A percentile compares a stretch with the other conserved stretches of the same genome.
These are phyloP conservation scores for Sebastes alutus DNA, from an alignment of 2,797 vertebrate species.

Conservation along the genomic window DNA sequence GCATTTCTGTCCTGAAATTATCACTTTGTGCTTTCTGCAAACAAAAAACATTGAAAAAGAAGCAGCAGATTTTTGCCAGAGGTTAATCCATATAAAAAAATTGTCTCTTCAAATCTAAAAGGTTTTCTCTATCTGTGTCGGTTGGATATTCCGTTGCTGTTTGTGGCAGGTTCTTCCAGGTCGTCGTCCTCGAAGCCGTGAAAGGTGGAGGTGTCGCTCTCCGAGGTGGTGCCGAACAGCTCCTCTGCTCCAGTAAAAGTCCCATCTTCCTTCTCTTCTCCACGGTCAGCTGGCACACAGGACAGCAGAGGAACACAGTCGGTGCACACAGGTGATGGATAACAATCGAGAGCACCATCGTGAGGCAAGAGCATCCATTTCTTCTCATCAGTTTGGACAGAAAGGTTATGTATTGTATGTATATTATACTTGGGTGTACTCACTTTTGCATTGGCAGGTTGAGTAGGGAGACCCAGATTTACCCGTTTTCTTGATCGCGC, in stretches of 20 bases:
- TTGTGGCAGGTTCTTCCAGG: constrained; percentile 90
- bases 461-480: constrained; percentile 88
- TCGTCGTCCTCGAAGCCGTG: constrained; percentile 98
- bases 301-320: constrained; percentile 56
- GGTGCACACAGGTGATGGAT: not conserved
- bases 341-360: not conserved
- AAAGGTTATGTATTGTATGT: not conserved
- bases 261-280: constrained; percentile 91
- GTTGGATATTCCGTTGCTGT: constrained; percentile 87
- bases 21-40: constrained; percentile 85
- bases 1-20: constrained; percentile 80
- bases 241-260: constrained; percentile 90
- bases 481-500: constrained; percentile 92
- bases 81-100: constrained; percentile 73
- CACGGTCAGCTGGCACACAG: constrained; percentile 89
- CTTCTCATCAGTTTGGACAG: not conserved
- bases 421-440: constrained; percentile 63
- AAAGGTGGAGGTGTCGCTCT: constrained; percentile 99
- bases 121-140: constrained; percentile 87
- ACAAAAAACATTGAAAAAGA: constrained; percentile 75
- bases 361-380: not conserved
- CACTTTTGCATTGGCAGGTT: constrained; percentile 93
- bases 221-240: constrained; percentile 97
- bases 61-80: constrained; percentile 84
- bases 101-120: constrained; percentile 49